A percentile compares a stretch with the other conserved stretches of the same genome.
Evolutionary conservation across 2,113 vertebrate genomes (phyloP).

Genomic region (Accipiter virgatus): DNA sequence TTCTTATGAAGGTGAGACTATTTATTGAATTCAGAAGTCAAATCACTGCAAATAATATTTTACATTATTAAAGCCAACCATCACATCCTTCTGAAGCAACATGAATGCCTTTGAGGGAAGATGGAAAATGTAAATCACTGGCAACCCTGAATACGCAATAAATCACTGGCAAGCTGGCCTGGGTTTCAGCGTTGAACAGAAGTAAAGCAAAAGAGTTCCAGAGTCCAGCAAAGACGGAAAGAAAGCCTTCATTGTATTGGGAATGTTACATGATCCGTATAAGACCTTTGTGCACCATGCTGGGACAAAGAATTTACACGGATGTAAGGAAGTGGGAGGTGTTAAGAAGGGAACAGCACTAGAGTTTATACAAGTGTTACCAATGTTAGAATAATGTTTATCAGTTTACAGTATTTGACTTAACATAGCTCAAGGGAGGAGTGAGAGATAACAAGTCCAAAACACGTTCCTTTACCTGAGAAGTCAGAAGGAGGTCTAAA

Average conservation of each 20-base stretch:
- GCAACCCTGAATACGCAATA: conserved; percentile 34
- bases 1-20: neutral
- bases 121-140: conserved; percentile 54
- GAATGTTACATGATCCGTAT: conserved; percentile 26
- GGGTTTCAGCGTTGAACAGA: conserved; percentile 11
- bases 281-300: conserved; percentile 26
- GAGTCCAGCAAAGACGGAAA: conserved; percentile 13
- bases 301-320: conserved; percentile 38
- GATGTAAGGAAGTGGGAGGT: conserved; percentile 37
- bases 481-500: conserved; percentile 43
- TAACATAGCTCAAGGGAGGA: conserved; percentile 65
- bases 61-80: neutral
- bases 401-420: conserved; percentile 58
- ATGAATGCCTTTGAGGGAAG: neutral
- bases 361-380: conserved; percentile 29
- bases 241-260: conserved; percentile 37
- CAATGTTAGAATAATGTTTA: conserved; percentile 59
- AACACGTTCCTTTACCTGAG: conserved; percentile 52
- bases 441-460: conserved; percentile 61
- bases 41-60: neutral
- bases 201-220: conserved; percentile 25
- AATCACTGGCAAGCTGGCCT: conserved; percentile 31
- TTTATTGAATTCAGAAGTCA: neutral
- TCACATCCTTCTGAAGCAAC: conserved; percentile 28
- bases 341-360: conserved; percentile 18